Evolutionary conservation across 2,113 vertebrate genomes (phyloP), one percentile per base, ranked within the genome.

Genomic region (Campylorhamphus procurvoides): DNA sequence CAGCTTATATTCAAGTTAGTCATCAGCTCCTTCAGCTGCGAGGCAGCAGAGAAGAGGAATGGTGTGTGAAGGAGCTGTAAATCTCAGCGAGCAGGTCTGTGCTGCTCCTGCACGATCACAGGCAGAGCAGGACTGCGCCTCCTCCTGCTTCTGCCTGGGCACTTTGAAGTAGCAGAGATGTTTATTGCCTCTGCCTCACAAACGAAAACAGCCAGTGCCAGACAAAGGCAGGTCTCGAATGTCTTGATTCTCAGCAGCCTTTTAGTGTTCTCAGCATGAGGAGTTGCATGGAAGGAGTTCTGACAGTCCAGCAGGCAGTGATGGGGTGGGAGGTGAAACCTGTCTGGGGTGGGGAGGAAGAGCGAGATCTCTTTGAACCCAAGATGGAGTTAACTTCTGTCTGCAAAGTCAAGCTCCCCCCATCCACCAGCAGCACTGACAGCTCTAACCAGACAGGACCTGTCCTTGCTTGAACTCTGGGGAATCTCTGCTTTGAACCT

Each of bases 31-130:
- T 96, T 89, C 49, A 82, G 90, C 66, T 63, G 50, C 60, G 80
- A 69, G 78, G 18, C 67, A 83, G 88, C 92, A 42, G 96, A 97
- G 68, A 52, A 96, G 97, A 95, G 80, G 90, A 97, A 94, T 81
- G 94, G 68, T 96, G 73, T 98, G 91, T 94, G 71, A 94, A 90
- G 93, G 85, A 84, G 90, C 82, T 92, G 87, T 84, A 87, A 92
- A 90, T 78, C 90, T 77, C 79, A 37, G 85, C 78, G 72, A 88
- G 73, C 77, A 80, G 53, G 63, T 35, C 50, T 53, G 77, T 8
- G 37, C 89, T 75, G 79, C 69, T 94, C 40, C 28, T 93, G 28
- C 49, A 84, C 91, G 5, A 59, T 84, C 68, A 12, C 60, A 6
- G 63, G 92, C 66, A 90, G 72, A 78, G 80, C 63, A 5, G 62